Base-by-base conservation (phyloP, 2,797 vertebrate species). In the Myotis myotis region DNA sequence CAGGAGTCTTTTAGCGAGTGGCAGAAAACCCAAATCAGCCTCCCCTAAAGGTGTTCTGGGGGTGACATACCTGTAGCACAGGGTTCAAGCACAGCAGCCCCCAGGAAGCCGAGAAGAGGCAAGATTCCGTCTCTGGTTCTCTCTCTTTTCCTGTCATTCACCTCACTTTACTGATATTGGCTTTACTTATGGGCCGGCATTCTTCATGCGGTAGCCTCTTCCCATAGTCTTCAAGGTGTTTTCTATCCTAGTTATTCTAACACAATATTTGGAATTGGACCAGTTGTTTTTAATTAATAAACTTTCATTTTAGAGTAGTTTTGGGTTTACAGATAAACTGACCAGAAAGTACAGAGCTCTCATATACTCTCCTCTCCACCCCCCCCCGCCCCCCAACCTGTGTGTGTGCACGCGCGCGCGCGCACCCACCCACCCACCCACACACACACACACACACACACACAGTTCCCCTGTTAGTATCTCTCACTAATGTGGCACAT, bases 281-380 rank as follows among this genome's bases (percentile, higher is more conserved):
- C 8, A 25, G 28, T 70, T 85, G 2, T 80, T 92, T 72, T 80
- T 60, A 49, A 86, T 87, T 79, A 33, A 89, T 22, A 38, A 17
- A 15, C 6, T 78, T 93, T 38, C 17, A 55, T 86, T 79, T 89
- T 23, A 79, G 17, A 57, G 7, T 19, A 28, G 3, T 55, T 70
- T 88, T 55, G 76, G 15, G 19, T 53, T 89, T 71, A 82, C 2
- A 64, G 13, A 64, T 81, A 89, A 82, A 64, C 38, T 87, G 41
- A 96, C 28, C 13, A 81, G 57, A 79, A 92, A 87, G 5, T 84
- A 71, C 6, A 28, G 25, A 78, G 5, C 53, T 74, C 13, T 36
- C 15, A 47, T 30, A 38, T 74, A 33, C 7, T 47, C 1, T 60
- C 20, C 36, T 5, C 30, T 5, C 57, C 11, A n/a, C 10, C 57